phyloP scores from a whole-genome alignment of 2,113 vertebrate genomes.

The Sorex fumeus region DNA sequence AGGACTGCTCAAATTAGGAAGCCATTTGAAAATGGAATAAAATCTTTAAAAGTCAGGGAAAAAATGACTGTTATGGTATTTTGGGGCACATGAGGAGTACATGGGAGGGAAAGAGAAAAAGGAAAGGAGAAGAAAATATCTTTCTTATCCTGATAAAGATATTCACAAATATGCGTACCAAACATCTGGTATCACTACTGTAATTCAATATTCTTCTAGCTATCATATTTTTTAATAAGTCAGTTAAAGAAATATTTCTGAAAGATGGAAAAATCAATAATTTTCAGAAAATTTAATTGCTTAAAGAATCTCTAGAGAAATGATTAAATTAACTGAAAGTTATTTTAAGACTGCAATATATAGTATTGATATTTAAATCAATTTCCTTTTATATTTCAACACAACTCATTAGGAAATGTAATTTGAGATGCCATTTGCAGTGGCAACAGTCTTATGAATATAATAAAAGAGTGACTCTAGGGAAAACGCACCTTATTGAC shows the following conservation, averaged over 20 bases:
- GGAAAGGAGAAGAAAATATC: neutral
- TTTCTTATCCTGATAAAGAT: neutral
- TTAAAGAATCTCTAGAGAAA: slow-evolving; percentile 6
- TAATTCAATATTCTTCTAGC: slow-evolving; percentile 3
- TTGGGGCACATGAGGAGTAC: neutral
- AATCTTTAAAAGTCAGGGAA: neutral
- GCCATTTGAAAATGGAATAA: neutral
- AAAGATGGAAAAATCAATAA: neutral
- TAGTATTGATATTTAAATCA: slow-evolving; percentile 15
- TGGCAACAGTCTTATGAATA: neutral
- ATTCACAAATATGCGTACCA: slow-evolving; percentile 26
- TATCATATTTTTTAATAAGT: slow-evolving; percentile 27
- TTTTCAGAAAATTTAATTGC: slow-evolving; percentile 40
- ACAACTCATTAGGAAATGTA: slow-evolving; percentile 27
- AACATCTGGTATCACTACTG: neutral
- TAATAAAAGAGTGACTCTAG: neutral
- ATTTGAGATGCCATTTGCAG: slow-evolving; percentile 38
- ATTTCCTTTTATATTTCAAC: neutral
- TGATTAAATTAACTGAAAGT: slow-evolving; percentile 45
- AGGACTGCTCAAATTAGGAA: neutral
- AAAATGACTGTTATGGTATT: neutral
- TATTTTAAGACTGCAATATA: neutral
- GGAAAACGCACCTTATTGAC: neutral
- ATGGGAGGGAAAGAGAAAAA: neutral
- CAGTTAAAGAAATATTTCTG: slow-evolving; percentile 25